Evolutionary conservation across 2,797 vertebrate genomes (phyloP).

Genomic region (Chelonia mydas): DNA sequence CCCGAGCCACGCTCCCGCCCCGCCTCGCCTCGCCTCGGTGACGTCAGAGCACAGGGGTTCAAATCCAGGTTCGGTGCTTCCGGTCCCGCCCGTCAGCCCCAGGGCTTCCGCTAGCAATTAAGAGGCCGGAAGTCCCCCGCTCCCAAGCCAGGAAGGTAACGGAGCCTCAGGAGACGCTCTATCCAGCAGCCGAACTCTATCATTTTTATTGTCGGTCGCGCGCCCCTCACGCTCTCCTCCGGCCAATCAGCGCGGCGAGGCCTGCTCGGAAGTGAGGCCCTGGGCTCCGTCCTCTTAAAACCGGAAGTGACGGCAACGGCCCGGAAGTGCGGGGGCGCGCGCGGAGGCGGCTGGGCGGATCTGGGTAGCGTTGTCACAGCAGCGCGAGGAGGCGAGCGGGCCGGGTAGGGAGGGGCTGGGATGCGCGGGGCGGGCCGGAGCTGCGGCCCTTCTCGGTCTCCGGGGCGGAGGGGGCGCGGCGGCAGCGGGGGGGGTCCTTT

Average conservation of each 20-base stretch:
- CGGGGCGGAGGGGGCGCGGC: background rate
- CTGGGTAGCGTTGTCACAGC: slow-evolving; percentile 48
- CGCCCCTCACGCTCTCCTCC: fast-evolving
- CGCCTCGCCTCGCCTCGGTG: too few species aligned
- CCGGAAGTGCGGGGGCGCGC: slow-evolving; percentile 67
- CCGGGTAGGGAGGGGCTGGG: background rate
- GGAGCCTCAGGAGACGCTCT: background rate
- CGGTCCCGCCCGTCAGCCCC: background rate
- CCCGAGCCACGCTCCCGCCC: background rate
- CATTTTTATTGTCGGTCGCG: fast-evolving
- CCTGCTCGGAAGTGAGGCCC: slow-evolving; percentile 22
- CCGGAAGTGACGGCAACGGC: slow-evolving; percentile 60
- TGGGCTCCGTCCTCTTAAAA: fast-evolving
- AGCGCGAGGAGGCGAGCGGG: background rate
- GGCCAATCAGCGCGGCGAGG: background rate
- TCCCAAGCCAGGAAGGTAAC: too few species aligned
- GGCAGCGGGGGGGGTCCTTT: background rate
- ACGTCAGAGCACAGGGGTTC: too few species aligned
- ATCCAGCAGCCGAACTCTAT: background rate
- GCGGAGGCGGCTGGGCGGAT: slow-evolving; percentile 42
- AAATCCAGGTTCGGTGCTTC: background rate
- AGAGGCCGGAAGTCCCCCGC: background rate
- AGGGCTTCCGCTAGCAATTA: background rate
- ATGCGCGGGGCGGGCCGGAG: fast-evolving
- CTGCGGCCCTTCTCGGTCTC: background rate